Percentiles rank a stretch among this genome's conserved stretches.
phyloP scores from a whole-genome alignment of 2,797 vertebrate species.

The Acomys russatus region DNA sequence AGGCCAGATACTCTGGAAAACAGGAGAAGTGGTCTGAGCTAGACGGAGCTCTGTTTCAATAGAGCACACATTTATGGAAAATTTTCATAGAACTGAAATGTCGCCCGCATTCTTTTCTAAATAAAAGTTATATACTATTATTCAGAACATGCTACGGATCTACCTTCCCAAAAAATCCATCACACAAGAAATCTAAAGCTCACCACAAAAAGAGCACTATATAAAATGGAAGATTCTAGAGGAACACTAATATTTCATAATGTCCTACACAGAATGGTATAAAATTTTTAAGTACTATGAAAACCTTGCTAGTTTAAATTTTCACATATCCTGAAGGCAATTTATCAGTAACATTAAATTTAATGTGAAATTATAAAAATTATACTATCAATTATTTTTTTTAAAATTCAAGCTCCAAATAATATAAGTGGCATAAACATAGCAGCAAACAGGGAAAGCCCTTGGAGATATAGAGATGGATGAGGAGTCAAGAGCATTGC shows the following conservation, averaged over 20 bases:
- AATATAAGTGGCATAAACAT: background rate
- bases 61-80: background rate
- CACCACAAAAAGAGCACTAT: conserved; percentile 13
- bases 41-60: background rate
- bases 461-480: background rate
- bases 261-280: background rate
- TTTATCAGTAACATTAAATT: conserved; percentile 31
- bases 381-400: background rate
- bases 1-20: conserved; percentile 26
- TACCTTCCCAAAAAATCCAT: conserved; percentile 41
- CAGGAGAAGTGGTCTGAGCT: conserved; percentile 7
- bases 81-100: background rate
- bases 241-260: conserved; percentile 35
- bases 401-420: background rate
- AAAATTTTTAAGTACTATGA: conserved; percentile 50
- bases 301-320: background rate
- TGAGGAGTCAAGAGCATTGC: background rate
- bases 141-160: background rate
- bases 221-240: conserved; percentile 26
- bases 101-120: background rate
- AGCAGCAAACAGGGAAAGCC: background rate
- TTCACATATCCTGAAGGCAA: background rate
- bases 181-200: background rate
- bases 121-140: conserved; percentile 6
- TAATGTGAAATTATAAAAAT: conserved; percentile 50